Evolutionary conservation across 2,888 invertebrate genomes (phyloP).

Genomic region (Phasia obesa): DNA sequence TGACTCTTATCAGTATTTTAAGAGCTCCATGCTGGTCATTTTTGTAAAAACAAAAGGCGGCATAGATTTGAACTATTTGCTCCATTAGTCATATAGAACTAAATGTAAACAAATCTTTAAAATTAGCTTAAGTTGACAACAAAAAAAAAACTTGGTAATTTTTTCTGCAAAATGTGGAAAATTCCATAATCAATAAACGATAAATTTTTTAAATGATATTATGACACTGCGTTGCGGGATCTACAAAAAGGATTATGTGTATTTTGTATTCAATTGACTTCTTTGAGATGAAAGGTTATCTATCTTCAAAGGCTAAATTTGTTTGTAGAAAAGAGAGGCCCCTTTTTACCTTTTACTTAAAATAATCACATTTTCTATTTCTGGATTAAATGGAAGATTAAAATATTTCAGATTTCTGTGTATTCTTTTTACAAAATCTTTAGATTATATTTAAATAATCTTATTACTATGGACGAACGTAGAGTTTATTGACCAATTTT

Average conservation of each 20-base stretch:
- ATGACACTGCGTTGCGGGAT: no score
- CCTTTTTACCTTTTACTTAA: no score
- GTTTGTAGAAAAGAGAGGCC: no score
- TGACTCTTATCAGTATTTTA: constrained; percentile 10
- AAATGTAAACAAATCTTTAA: neutral
- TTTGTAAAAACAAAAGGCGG: constrained; percentile 4
- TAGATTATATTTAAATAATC: neutral
- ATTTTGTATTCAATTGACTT: no score
- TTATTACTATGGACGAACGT: neutral
- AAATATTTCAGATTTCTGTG: neutral
- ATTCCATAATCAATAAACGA: no score
- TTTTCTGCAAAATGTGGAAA: no score
- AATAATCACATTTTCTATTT: no score
- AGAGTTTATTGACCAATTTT: constrained; percentile 56
- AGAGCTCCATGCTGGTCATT: neutral
- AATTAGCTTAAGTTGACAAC: neutral
- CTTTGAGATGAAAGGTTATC: no score
- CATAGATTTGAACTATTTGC: constrained; percentile 7
- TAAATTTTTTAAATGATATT: no score
- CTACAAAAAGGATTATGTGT: no score
- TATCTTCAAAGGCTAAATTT: no score
- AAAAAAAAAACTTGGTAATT: no score
- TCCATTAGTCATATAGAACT: constrained; percentile 21
- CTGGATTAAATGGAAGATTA: neutral
- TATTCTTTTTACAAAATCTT: neutral